phyloP scores from a whole-genome alignment of 35 echinoderm and acorn worm genomes.

The Strongylocentrotus purpuratus region DNA sequence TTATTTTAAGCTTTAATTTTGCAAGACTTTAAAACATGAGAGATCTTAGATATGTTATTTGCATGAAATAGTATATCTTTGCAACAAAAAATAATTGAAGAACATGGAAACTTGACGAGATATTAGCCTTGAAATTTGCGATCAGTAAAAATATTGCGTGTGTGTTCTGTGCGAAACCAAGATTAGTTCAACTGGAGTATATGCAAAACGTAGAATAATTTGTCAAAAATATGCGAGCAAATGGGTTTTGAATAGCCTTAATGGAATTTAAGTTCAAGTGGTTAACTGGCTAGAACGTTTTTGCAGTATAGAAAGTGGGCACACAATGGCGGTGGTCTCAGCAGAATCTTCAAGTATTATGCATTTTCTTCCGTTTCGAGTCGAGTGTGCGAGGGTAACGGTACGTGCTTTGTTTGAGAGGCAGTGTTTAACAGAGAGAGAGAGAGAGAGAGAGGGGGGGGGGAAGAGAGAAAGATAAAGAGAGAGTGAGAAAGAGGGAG shows the following conservation, averaged over 20 bases:
- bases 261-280: not conserved
- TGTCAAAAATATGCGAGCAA: not conserved
- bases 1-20: too few relatives aligned
- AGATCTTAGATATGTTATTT: too few relatives aligned
- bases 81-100: too few relatives aligned
- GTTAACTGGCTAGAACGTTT: not conserved
- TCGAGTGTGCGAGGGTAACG: not conserved
- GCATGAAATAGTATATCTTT: too few relatives aligned
- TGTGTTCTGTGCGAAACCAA: too few relatives aligned
- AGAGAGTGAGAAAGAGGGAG: not conserved
- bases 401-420: not conserved
- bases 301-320: not conserved
- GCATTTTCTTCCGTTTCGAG: conserved; percentile 1
- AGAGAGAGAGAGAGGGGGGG: too few relatives aligned
- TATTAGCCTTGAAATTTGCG: too few relatives aligned
- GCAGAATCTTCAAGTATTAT: not conserved
- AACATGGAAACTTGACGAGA: too few relatives aligned
- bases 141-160: too few relatives aligned
- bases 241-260: not conserved
- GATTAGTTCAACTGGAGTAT: not conserved
- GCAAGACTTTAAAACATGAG: too few relatives aligned
- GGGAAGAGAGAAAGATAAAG: too few relatives aligned
- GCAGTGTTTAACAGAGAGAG: not conserved
- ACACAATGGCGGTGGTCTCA: not conserved
- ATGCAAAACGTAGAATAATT: not conserved